Evolutionary conservation across 92 coral and sea anemone species (phyloP).

Genomic region (Parazoanthus atlanticus): DNA sequence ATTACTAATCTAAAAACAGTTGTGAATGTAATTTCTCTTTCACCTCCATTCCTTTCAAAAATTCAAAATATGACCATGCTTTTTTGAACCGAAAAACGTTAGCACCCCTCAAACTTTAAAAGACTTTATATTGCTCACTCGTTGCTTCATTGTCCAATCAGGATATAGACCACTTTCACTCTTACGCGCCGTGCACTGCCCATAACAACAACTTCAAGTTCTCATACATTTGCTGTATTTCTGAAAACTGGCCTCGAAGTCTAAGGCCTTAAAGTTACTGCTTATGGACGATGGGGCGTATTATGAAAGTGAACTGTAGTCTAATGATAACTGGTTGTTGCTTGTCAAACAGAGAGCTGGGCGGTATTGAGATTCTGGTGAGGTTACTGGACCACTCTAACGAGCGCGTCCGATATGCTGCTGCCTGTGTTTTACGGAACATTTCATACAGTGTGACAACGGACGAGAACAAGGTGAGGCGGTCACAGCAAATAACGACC

Average conservation of each 20-base stretch:
- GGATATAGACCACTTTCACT: background rate
- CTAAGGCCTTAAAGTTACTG: too few relatives aligned
- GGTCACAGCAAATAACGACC: background rate
- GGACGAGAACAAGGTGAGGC: slow-evolving; percentile 77
- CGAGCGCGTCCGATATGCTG: slow-evolving; percentile 83
- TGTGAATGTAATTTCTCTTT: too few relatives aligned
- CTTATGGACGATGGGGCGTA: background rate
- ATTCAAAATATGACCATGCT: too few relatives aligned
- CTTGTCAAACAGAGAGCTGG: slow-evolving; percentile 66
- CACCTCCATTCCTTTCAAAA: too few relatives aligned
- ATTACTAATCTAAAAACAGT: too few relatives aligned
- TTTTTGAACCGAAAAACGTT: background rate
- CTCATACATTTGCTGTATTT: background rate
- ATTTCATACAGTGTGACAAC: slow-evolving; percentile 76
- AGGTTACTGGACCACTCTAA: slow-evolving; percentile 72
- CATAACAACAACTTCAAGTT: background rate
- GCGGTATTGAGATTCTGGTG: slow-evolving; percentile 86
- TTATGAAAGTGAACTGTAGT: background rate
- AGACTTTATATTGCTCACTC: background rate
- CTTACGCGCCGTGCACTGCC: background rate
- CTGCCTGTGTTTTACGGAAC: slow-evolving; percentile 88
- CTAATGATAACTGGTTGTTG: background rate
- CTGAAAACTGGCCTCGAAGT: background rate
- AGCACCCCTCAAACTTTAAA: background rate
- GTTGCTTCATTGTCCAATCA: background rate